phyloP scores from a whole-genome alignment of 2,888 invertebrate species.

The Plebejus anna region DNA sequence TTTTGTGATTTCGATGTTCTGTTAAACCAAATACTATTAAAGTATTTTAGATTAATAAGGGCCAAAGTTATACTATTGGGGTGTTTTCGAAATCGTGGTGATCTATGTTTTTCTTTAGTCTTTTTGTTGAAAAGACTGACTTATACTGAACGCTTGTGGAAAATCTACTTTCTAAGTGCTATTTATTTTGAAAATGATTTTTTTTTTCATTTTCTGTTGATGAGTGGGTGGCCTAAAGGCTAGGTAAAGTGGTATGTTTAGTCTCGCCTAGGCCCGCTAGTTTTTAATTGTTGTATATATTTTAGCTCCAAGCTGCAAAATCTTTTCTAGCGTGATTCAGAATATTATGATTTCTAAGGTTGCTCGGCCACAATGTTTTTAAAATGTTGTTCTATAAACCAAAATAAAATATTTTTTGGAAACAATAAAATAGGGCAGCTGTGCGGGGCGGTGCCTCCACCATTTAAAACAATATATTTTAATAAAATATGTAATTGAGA shows the following conservation, averaged over 20 bases:
- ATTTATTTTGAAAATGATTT: background rate
- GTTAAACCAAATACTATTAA: conserved; percentile 11
- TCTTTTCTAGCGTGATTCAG: background rate
- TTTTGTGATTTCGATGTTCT: conserved; percentile 10
- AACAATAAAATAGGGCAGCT: background rate
- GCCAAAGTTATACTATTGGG: background rate
- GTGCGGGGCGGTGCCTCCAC: background rate
- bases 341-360: background rate
- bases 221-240: background rate
- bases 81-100: background rate
- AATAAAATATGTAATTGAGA: background rate
- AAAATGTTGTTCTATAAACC: background rate
- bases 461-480: background rate
- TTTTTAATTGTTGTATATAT: background rate
- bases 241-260: background rate
- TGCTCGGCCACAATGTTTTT: background rate
- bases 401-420: background rate
- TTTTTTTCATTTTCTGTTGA: background rate
- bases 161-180: background rate
- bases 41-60: background rate
- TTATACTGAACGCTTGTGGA: background rate
- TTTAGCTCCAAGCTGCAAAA: background rate
- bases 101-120: background rate
- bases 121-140: conserved; percentile 1
- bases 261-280: background rate